A percentile compares a stretch with the other conserved stretches of the same genome.
These are phyloP conservation scores for Plodia interpunctella DNA, from an alignment of 1,140 invertebrate genomes.

Conservation along the genomic window DNA sequence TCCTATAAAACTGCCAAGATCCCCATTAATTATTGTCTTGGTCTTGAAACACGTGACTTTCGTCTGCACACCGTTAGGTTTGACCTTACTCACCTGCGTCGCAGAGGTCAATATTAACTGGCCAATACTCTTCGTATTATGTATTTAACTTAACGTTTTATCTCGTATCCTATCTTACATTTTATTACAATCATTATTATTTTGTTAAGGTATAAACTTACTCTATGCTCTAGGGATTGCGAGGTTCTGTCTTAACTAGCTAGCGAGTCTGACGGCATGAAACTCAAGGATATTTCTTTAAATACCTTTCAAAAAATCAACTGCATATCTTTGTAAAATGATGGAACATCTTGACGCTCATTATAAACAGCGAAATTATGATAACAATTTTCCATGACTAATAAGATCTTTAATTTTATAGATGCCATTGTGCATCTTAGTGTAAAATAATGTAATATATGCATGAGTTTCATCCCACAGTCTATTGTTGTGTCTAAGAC, in stretches of 20 bases:
- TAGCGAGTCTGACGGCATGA: no score
- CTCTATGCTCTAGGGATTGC: no score
- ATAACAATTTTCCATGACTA: not conserved
- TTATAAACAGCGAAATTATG: not conserved
- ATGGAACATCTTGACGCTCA: no score
- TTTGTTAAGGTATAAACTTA: no score
- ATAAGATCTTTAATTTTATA: slow-evolving; percentile 19
- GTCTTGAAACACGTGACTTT: slow-evolving; percentile 19
- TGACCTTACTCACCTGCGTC: slow-evolving; percentile 25
- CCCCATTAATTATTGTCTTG: slow-evolving; percentile 32
- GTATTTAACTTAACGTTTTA: not conserved
- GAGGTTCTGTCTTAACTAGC: no score
- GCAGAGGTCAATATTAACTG: not conserved
- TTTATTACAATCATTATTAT: not conserved
- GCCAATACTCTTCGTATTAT: not conserved
- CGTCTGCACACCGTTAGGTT: slow-evolving; percentile 16
- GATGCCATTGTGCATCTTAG: slow-evolving; percentile 27
- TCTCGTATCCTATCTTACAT: not conserved
- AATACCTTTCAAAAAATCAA: no score
- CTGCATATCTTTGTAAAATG: no score
- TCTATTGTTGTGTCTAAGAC: slow-evolving; percentile 33
- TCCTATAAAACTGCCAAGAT: slow-evolving; percentile 10
- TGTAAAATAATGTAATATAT: slow-evolving; percentile 23
- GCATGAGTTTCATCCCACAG: slow-evolving; percentile 37
- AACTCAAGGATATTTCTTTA: no score